Base-by-base conservation (phyloP, 2,113 vertebrate species). In the Pachypanchax playfairii region DNA sequence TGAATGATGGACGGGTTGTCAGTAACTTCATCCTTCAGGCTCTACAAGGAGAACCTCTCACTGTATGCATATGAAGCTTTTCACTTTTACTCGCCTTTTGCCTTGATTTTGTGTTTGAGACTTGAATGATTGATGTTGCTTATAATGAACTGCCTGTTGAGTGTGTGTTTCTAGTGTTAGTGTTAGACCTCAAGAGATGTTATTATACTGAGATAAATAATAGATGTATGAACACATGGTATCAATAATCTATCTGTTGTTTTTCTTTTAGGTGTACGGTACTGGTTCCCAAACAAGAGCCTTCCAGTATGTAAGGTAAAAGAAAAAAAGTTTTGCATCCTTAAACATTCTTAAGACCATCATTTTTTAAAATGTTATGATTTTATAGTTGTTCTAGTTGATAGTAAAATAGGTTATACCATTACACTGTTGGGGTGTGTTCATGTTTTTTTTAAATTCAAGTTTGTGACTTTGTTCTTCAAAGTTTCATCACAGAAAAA, bases 21-120 rank as follows among this genome's bases (percentile, higher is more conserved):
- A 99, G 97, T 88, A 99, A 99, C 89, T 99, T 99, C 85, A 97
- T 99, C 86, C 90, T 99, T 52, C 97, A 99, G 80, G 97, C 97
- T 6, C 93, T 99, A 0, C 97, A 99, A 73, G 96, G 95, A 76
- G 97, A 99, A 77, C 94, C 95, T 0, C 93, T 99, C 70, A 99
- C 97, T 43, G 97, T 99, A 89, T 31, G 95, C 86, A 79, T 60
- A 31, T 55, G 10, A 55, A 53, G 17, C 2, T 25, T 64, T 38
- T 14, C 50, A 12, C 21, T 41, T 14, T 52, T 1, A 51, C 25
- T 2, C n/a, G 26, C n/a, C 15, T 56, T 26, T 14, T 13, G 15
- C 3, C 38, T 9, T 17, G 17, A 17, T 10, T 17, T 5, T 2
- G 11, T 48, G 15, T 25, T 46, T 6, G 24, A 12, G 14, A 25